phyloP scores from a whole-genome alignment of 2,888 invertebrate species.

The Prenolepis imparis region DNA sequence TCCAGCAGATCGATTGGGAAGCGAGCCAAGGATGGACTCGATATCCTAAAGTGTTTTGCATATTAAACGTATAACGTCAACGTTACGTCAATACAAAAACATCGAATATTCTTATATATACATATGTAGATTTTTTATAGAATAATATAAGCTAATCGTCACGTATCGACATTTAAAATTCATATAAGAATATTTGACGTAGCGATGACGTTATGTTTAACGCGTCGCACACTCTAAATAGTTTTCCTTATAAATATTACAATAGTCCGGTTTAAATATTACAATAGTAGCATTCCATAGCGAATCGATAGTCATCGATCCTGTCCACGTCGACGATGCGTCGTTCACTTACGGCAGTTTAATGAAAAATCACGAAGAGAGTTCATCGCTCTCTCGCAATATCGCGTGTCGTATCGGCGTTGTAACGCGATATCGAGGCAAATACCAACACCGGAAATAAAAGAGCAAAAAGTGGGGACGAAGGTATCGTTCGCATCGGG shows the following conservation, averaged over 20 bases:
- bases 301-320: constrained; percentile 80
- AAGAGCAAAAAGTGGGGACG: constrained; percentile 19
- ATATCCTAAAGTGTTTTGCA: neutral
- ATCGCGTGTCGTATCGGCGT: constrained; percentile 55
- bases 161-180: neutral
- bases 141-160: neutral
- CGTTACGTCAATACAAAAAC: neutral
- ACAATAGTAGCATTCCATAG: constrained; percentile 83
- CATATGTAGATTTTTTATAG: neutral
- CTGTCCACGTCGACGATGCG: constrained; percentile 72
- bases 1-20: neutral
- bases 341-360: constrained; percentile 21
- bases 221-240: neutral
- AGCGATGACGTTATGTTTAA: neutral
- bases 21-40: constrained; percentile 22
- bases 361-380: constrained; percentile 44
- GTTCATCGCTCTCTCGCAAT: constrained; percentile 46
- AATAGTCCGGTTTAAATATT: constrained; percentile 72
- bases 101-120: neutral
- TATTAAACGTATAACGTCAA: neutral
- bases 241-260: neutral
- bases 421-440: constrained; percentile 59
- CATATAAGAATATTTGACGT: neutral
- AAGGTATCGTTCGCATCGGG: constrained; percentile 50
- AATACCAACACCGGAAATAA: constrained; percentile 15